Evolutionary conservation across 2,888 invertebrate genomes (phyloP), one percentile per base, ranked within the genome.

Genomic region (Callimorpha dominula): DNA sequence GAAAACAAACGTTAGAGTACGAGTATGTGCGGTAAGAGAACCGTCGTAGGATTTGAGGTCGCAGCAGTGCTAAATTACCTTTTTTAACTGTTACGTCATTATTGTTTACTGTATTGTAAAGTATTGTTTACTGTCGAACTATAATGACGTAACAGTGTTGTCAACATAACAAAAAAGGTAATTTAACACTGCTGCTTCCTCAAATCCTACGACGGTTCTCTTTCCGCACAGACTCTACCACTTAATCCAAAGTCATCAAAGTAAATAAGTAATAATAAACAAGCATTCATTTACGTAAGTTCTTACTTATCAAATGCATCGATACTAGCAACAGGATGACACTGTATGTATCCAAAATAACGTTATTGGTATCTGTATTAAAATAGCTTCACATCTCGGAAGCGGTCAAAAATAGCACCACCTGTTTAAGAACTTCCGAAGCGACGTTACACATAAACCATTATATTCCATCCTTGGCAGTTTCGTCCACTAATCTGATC

Each of bases 381-480:
- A 80, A 77, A 82, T 73, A 72, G 60, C 76, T 72, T 71, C 49
- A 73, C 67, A 67, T 75, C 72, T 74, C 66, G 42, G 71, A 68
- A 70, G 67, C 2, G 9, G 54, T 40, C 82, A 82, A 77, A 57
- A 68, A 66, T 80, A 82, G 69, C 57, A 64, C 68, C 84, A 82
- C 78, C 82, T 82, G 77, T 80, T 78, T 71, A 73, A 82, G 84
- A 69, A 82, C 82, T 82, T 84, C 84, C 82, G 77, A 80, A 77
- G 67, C 54, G 49, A 46, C 71, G 73, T 74, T 71, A 66, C 75
- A 80, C 78, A 73, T 46, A 67, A 64, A 72, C 64, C 63, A 49
- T 77, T 79, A 79, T 84, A 79, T 65, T 65, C 20, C 68, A 57
- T 74, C 73, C n/a, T 64, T 75, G 7, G 20, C 49, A 52, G 72